phyloP scores from a whole-genome alignment of 2,113 vertebrate genomes.

The Isichthys henryi region DNA sequence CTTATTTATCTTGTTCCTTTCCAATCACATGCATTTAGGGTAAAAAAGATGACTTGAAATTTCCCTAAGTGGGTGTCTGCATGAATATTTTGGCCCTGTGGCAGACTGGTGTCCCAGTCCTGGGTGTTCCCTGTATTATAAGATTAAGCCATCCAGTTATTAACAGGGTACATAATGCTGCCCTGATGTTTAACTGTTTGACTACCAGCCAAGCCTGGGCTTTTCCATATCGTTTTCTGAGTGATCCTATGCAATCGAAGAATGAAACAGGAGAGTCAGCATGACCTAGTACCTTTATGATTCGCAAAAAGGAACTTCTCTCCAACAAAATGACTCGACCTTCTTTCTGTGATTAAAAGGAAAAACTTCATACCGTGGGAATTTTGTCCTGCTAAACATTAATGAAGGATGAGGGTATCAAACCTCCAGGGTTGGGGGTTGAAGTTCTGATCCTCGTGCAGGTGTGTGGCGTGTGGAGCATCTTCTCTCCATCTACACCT shows the following conservation, averaged over 20 bases:
- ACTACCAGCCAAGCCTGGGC: background rate
- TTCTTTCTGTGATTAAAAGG: background rate
- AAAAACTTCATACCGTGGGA: background rate
- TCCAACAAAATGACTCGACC: background rate
- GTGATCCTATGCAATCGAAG: background rate
- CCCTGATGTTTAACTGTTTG: background rate
- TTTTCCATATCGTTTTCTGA: background rate
- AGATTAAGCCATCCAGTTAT: slow-evolving; percentile 3
- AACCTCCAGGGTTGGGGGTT: background rate
- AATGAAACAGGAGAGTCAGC: background rate
- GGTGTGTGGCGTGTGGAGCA: background rate
- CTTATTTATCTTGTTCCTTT: background rate
- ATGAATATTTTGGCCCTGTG: background rate
- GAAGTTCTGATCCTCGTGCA: background rate
- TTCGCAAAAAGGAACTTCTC: background rate
- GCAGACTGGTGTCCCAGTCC: background rate
- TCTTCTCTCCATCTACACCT: background rate
- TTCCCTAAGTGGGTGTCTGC: background rate
- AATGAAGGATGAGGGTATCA: background rate
- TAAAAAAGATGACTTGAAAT: background rate
- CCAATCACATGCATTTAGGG: background rate
- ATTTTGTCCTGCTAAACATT: background rate
- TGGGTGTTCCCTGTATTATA: background rate
- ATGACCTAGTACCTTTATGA: background rate
- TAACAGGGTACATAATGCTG: background rate